phyloP scores from a whole-genome alignment of 30 jellyfish, hydroid and myxozoan genomes.

The Turritopsis rubra region DNA sequence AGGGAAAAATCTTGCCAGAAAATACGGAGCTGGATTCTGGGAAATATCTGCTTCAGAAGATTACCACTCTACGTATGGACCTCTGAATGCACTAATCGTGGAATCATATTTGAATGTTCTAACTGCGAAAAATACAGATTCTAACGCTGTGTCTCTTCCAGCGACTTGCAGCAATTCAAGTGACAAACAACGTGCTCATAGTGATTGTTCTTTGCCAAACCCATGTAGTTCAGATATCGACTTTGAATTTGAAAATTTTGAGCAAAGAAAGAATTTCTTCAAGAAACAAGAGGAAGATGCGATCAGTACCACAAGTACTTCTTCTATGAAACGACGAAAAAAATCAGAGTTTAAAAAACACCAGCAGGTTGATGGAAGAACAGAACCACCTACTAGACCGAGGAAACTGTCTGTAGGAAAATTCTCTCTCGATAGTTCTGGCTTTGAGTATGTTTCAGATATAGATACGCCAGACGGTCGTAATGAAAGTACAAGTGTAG shows the following conservation, averaged over 20 bases:
- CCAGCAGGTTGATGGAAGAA: neutral
- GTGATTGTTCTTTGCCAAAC: slow-evolving; percentile 6
- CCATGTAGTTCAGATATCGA: neutral
- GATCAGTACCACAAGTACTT: slow-evolving; percentile 12
- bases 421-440: neutral
- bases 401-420: slow-evolving; percentile 18
- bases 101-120: slow-evolving; percentile 38
- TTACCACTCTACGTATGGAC: slow-evolving; percentile 50
- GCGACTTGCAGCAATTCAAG: neutral
- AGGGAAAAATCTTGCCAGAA: slow-evolving; percentile 67
- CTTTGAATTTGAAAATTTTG: slow-evolving; percentile 1
- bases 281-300: slow-evolving; percentile 27
- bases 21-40: slow-evolving; percentile 63
- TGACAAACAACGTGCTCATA: neutral
- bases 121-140: slow-evolving; percentile 20
- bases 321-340: neutral
- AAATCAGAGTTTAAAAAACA: neutral
- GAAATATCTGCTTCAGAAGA: slow-evolving; percentile 90
- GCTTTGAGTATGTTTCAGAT: neutral
- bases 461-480: neutral
- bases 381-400: neutral
- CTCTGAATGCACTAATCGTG: slow-evolving; percentile 49
- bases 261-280: neutral
- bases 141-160: neutral
- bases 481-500: neutral